Evolutionary conservation across 1,140 invertebrate genomes (phyloP), one percentile per base, ranked within the genome.

Genomic region (Semibalanus balanoides): DNA sequence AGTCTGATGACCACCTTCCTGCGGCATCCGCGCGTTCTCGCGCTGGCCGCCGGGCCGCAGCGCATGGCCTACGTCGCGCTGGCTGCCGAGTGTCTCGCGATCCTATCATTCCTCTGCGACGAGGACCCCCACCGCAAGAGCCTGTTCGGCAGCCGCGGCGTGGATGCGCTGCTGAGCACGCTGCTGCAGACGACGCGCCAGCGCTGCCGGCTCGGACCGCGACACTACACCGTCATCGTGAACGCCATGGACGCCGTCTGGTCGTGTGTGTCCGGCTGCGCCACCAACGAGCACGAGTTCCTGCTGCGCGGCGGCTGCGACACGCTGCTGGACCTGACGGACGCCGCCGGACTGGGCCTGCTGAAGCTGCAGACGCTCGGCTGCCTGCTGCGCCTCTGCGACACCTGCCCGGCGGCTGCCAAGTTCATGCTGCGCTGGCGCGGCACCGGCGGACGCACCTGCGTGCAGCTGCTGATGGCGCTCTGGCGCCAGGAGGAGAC

Each of bases 351-450:
- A 3, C 29, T 27, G 70, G 28, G 70, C 29, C 29, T 29, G 29
- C n/a, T 72, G n/a, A 28, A 72, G 29, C 70, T 72, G 70, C n/a
- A 28, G 29, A 11, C 29, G n/a, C 29, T 72, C n/a, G n/a, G 28
- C n/a, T 72, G 70, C 29, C 70, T 72, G 70, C 28, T 72, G 70
- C 70, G 29, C 9, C 70, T 72, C 70, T 72, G 70, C 29, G 70
- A 72, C 70, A 29, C 22, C 9, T 17, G 70, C 29, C 70, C 70
- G 29, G 70, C 70, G 28, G 29, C 70, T 5, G 25, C 70, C 28
- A 11, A 28, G 25, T 72, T 72, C 28, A 72, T 72, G n/a, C 28
- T 72, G 28, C n/a, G 29, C 70, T 72, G 70, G 70, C 70, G 70
- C 11, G 29, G n/a, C 29, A 5, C n/a, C 25, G 28, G 25, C n/a